Conservation (phyloP, 1,140 invertebrate species). For the Solenopsis invicta region DNA sequence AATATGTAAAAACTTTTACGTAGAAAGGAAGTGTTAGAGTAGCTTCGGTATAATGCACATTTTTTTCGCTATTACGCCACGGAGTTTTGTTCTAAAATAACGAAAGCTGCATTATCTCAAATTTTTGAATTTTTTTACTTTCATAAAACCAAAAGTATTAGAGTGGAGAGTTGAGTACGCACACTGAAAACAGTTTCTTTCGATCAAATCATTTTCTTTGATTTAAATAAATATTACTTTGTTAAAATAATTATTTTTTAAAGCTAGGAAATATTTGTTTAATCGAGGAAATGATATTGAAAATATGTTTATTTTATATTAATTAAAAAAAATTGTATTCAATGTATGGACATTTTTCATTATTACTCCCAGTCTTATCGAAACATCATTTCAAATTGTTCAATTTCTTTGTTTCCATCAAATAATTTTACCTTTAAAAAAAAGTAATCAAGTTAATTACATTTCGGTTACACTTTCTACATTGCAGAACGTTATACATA, state of each 20-base stretch:
- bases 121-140: neutral
- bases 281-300: too few relatives aligned
- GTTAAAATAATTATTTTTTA: too few relatives aligned
- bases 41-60: neutral
- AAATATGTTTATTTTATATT: too few relatives aligned
- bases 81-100: neutral
- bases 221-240: too few relatives aligned
- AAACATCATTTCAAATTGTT: neutral
- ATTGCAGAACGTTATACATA: neutral
- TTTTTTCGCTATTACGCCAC: neutral
- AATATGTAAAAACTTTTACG: neutral
- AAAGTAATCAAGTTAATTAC: slow-evolving; percentile 16
- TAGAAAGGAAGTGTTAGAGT: neutral
- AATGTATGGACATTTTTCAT: neutral
- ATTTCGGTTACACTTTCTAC: slow-evolving; percentile 58
- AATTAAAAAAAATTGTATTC: too few relatives aligned
- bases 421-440: neutral
- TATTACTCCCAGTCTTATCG: neutral
- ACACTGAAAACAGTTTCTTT: too few relatives aligned
- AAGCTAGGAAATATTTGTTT: too few relatives aligned
- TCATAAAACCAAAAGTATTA: neutral
- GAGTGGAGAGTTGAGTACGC: too few relatives aligned
- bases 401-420: neutral
- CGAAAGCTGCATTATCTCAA: neutral
- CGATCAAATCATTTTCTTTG: too few relatives aligned